phyloP scores from a whole-genome alignment of 2,797 vertebrate genomes.

The Protosalanx chinensis region DNA sequence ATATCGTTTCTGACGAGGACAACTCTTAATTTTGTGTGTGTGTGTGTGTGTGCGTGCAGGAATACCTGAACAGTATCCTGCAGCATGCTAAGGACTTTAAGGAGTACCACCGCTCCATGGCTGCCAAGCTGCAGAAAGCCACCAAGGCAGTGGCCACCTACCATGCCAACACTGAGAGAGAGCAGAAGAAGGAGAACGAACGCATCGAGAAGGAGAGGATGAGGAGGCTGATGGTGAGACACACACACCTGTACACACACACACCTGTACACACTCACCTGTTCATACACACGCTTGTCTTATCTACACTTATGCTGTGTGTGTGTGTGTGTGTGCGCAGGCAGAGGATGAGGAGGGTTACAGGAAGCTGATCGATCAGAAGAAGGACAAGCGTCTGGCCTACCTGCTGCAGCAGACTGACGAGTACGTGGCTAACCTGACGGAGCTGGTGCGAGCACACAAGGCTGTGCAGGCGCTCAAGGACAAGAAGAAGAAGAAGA shows the following conservation, averaged over 20 bases:
- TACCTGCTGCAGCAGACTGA: conserved; percentile 97
- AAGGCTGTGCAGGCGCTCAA: conserved; percentile 93
- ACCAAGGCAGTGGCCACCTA: conserved; percentile 95
- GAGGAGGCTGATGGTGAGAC: conserved; percentile 89
- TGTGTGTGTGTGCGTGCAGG: conserved; percentile 63
- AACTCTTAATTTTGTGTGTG: neutral
- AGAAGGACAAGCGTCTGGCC: conserved; percentile 96
- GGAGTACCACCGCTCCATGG: conserved; percentile 93
- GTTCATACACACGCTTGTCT: neutral
- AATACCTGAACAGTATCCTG: conserved; percentile 98
- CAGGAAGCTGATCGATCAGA: conserved; percentile 95
- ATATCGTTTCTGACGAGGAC: no score
- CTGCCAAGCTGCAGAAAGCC: conserved; percentile 91
- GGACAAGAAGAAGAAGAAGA: conserved; percentile 96
- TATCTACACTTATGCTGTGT: no score
- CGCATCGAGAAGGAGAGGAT: conserved; percentile 96
- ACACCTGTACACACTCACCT: neutral
- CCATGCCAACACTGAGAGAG: conserved; percentile 95
- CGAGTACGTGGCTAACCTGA: conserved; percentile 96
- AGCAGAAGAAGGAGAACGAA: conserved; percentile 98
- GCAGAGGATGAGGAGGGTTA: conserved; percentile 93
- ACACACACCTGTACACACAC: neutral
- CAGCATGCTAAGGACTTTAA: conserved; percentile 98
- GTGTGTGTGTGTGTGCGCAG: conserved; percentile 51
- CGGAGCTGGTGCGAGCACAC: conserved; percentile 91